Base-by-base conservation (phyloP, 2,797 vertebrate genomes). In the Microchirus variegatus region DNA sequence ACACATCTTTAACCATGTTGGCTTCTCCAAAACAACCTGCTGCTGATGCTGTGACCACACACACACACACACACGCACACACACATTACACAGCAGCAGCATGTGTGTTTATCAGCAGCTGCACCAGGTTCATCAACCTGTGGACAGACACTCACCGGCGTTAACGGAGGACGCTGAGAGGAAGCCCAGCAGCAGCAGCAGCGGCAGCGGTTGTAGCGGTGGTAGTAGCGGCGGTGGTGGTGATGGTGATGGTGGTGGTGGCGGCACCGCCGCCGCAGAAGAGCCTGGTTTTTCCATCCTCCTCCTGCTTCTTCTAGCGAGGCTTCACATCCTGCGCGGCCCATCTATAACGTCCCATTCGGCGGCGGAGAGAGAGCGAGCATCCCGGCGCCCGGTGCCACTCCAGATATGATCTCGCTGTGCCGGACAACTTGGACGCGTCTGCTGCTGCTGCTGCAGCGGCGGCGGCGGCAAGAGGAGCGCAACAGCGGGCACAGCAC, bases 81-180 rank as follows among this genome's bases (percentile, higher is more conserved):
- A 8, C 31, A 31, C 31, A 31, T 7, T 22, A 31, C 31, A 31
- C 31, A 31, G 31, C 31, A 31, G 31, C 31, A 31, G 31, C 31
- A 31, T 31, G 31, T 31, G 31, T 31, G 5, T 31, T 31, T 31
- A 31, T 31, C 5, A 31, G 6, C 31, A 31, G 31, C 31, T 31
- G 7, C n/a, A n/a, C n/a, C n/a, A n/a, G n/a, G n/a, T n/a, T 59
- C 58, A 47, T 70, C 74, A 74, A 72, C 75, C 67, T 80, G 81
- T 83, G 67, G 69, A 40, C 13, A 72, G 11, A 48, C 80, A 93
- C 92, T 93, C 89, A 94, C 93, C 93, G 74, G 93, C 93, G 15
- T 75, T n/a, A 52, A 92, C 90, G 67, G 87, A 87, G 78, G 87
- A 87, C 75, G 80, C 74, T 46, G 83, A 80, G 70, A 94, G 70